Conservation (phyloP, 2,888 invertebrate genomes). For the Gnatocerus cornutus region DNA sequence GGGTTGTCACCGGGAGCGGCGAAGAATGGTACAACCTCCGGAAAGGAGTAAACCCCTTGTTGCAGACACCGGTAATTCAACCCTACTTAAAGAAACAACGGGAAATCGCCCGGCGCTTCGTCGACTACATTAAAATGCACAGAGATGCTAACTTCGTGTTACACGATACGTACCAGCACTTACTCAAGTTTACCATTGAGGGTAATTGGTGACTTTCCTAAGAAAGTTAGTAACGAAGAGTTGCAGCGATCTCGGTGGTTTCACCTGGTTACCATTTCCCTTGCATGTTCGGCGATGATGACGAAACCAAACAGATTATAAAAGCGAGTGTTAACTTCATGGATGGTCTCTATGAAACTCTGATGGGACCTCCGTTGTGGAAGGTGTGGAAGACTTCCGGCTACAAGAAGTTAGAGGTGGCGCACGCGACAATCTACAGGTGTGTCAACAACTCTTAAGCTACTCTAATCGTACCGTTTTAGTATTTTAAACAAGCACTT, state of each 20-base stretch:
- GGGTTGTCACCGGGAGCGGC: slow-evolving; percentile 75
- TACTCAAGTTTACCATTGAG: slow-evolving; percentile 70
- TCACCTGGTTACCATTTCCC: slow-evolving; percentile 73
- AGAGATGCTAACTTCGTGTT: slow-evolving; percentile 61
- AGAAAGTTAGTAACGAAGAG: neutral
- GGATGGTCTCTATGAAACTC: slow-evolving; percentile 71
- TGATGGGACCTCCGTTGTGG: slow-evolving; percentile 73
- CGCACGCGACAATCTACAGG: slow-evolving; percentile 72
- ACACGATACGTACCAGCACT: slow-evolving; percentile 67
- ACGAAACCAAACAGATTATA: slow-evolving; percentile 67
- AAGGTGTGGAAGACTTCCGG: slow-evolving; percentile 71
- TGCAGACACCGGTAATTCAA: slow-evolving; percentile 70
- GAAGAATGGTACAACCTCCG: slow-evolving; percentile 75
- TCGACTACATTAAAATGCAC: slow-evolving; percentile 67
- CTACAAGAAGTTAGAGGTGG: slow-evolving; percentile 71
- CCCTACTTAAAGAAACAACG: slow-evolving; percentile 69
- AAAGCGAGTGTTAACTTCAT: slow-evolving; percentile 72
- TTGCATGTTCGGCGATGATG: slow-evolving; percentile 63
- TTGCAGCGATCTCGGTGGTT: slow-evolving; percentile 73
- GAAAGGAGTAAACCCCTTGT: slow-evolving; percentile 72
- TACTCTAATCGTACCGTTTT: slow-evolving; percentile 24
- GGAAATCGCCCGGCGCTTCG: slow-evolving; percentile 70
- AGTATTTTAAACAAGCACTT: slow-evolving; percentile 60
- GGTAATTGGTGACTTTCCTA: slow-evolving; percentile 58
- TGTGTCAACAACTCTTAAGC: slow-evolving; percentile 48